These are phyloP conservation scores for Panopea generosa DNA, from an alignment of 2,888 invertebrate species.

Conservation along the genomic window DNA sequence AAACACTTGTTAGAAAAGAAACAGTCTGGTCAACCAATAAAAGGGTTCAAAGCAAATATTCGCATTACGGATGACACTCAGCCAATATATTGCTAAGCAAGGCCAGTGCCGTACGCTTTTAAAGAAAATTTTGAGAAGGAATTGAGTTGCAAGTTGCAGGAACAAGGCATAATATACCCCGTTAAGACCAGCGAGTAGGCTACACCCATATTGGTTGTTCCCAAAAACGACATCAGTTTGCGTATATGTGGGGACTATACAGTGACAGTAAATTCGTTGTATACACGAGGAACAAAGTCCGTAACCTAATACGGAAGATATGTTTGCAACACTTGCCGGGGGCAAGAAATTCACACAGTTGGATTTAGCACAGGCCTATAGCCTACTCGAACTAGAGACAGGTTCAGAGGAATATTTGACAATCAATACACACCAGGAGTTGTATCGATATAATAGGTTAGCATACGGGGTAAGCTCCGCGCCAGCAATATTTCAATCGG, in stretches of 20 bases:
- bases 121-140: slow-evolving; percentile 37
- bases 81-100: too few species aligned
- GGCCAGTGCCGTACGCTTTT: too few species aligned
- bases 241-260: slow-evolving; percentile 61
- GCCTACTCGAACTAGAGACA: slow-evolving; percentile 42
- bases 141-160: slow-evolving; percentile 28
- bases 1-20: slow-evolving; percentile 20
- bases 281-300: slow-evolving; percentile 70
- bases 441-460: slow-evolving; percentile 43
- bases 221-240: slow-evolving; percentile 41
- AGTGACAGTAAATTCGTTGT: slow-evolving; percentile 68
- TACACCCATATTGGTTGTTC: slow-evolving; percentile 60
- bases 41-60: slow-evolving; percentile 14
- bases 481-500: slow-evolving; percentile 55
- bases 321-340: slow-evolving; percentile 54
- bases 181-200: slow-evolving; percentile 59
- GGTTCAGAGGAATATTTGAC: slow-evolving; percentile 48
- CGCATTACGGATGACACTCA: slow-evolving; percentile 16
- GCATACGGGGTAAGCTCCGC: slow-evolving; percentile 48
- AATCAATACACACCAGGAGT: slow-evolving; percentile 55
- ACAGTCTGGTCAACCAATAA: slow-evolving; percentile 6
- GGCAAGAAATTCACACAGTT: slow-evolving; percentile 58
- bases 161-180: slow-evolving; percentile 21
- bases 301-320: slow-evolving; percentile 55
- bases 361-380: slow-evolving; percentile 56